phyloP scores from a whole-genome alignment of 2,113 vertebrate genomes.

The Gavialis gangeticus region DNA sequence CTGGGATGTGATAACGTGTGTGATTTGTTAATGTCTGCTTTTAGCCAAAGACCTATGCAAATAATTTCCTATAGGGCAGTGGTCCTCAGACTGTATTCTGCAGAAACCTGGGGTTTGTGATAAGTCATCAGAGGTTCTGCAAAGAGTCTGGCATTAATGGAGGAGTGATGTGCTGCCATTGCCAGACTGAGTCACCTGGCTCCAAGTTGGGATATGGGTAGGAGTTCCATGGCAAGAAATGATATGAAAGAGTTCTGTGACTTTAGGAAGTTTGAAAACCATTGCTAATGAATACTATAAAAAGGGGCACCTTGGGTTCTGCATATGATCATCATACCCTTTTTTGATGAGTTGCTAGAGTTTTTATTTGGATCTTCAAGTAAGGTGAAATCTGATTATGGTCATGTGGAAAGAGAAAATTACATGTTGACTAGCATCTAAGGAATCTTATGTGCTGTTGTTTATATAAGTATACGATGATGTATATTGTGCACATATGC shows the following conservation, averaged over 20 bases:
- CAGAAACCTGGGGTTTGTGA: too few relatives aligned
- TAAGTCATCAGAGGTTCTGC: too few relatives aligned
- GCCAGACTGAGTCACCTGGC: too few relatives aligned
- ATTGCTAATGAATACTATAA: background rate
- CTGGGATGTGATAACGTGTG: too few relatives aligned
- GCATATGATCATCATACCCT: background rate
- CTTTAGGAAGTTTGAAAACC: too few relatives aligned
- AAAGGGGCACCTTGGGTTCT: background rate
- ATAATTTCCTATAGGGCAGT: background rate
- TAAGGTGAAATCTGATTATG: background rate
- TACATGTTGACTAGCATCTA: background rate
- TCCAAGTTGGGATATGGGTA: too few relatives aligned
- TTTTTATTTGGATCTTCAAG: background rate
- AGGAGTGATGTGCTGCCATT: too few relatives aligned
- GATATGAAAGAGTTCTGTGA: too few relatives aligned
- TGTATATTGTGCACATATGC: background rate
- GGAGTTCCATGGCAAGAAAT: too few relatives aligned
- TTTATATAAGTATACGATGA: background rate
- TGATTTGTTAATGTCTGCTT: background rate
- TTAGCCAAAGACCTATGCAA: background rate
- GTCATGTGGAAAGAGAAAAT: background rate
- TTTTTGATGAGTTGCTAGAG: background rate
- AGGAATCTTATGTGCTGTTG: rapidly evolving
- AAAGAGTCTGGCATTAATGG: too few relatives aligned
- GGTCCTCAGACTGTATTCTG: too few relatives aligned